Evolutionary conservation across 2,888 invertebrate species (phyloP).

Genomic region (Pollenia amentaria): DNA sequence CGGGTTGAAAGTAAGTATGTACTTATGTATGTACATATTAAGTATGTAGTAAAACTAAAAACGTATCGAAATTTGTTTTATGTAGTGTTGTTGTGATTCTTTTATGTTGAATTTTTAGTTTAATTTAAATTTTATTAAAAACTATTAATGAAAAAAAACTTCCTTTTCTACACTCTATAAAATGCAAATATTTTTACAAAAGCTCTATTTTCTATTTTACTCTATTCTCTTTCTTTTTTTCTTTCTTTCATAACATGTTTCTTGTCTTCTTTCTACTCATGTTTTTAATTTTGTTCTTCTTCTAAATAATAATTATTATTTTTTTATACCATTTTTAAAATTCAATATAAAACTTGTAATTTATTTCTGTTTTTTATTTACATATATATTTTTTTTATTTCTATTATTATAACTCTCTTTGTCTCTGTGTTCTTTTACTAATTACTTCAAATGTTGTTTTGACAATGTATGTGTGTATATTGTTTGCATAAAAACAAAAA

Average conservation of each 20-base stretch:
- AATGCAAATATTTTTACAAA: slow-evolving; percentile 68
- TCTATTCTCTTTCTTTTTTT: slow-evolving; percentile 67
- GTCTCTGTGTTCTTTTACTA: slow-evolving; percentile 23
- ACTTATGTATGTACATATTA: too few species aligned
- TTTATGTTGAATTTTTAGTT: slow-evolving; percentile 1
- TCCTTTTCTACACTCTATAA: slow-evolving; percentile 52
- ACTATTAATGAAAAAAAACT: slow-evolving; percentile 6
- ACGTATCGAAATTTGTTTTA: slow-evolving; percentile 49
- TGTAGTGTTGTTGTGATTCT: slow-evolving; percentile 54
- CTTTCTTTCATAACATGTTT: slow-evolving; percentile 64
- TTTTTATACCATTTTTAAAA: slow-evolving; percentile 20
- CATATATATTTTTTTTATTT: slow-evolving; percentile 2
- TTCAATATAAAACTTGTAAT: slow-evolving; percentile 4
- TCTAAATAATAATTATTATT: neutral
- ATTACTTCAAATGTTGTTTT: slow-evolving; percentile 51
- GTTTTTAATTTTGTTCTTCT: slow-evolving; percentile 22
- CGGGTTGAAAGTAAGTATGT: too few species aligned
- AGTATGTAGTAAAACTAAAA: neutral
- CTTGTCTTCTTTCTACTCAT: slow-evolving; percentile 61
- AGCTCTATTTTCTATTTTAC: slow-evolving; percentile 45
- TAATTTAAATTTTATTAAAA: slow-evolving; percentile 13
- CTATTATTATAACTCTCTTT: slow-evolving; percentile 16
- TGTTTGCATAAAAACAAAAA: slow-evolving; percentile 49
- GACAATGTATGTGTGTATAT: slow-evolving; percentile 38
- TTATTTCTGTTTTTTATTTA: slow-evolving; percentile 8